A percentile compares a stretch with the other conserved stretches of the same genome.
Conservation (phyloP, 2,113 vertebrate genomes). For the Alethe castanea region DNA sequence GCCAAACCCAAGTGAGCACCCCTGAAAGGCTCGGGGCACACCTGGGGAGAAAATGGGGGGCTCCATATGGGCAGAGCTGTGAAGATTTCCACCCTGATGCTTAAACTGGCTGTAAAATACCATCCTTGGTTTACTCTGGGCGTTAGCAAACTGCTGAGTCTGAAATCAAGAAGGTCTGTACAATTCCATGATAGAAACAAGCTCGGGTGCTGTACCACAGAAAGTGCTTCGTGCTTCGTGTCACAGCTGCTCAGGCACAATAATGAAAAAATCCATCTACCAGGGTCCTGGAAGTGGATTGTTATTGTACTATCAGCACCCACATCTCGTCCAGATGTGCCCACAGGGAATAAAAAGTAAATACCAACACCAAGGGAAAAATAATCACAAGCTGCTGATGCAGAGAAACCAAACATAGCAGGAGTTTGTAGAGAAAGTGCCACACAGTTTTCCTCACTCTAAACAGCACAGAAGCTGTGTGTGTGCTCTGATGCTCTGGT, state of each 20-base stretch:
- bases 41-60: not conserved
- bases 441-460: not conserved
- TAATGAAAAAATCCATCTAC: not conserved
- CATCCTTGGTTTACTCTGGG: not conserved
- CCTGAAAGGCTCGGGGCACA: fast-evolving
- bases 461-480: not conserved
- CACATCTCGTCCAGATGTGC: not conserved
- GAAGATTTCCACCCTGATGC: not conserved
- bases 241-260: not conserved
- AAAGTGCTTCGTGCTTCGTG: not conserved
- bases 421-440: not conserved
- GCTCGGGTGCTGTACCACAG: not conserved
- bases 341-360: not conserved
- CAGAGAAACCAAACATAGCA: not conserved
- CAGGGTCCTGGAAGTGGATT: not conserved
- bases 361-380: not conserved
- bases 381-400: not conserved
- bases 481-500: not conserved
- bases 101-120: not conserved
- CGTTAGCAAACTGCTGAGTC: not conserved
- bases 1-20: not conserved
- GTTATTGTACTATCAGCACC: not conserved
- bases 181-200: not conserved
- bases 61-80: not conserved
- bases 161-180: not conserved